Evolutionary conservation across 2,888 invertebrate genomes (phyloP), one percentile per base, ranked within the genome.

Genomic region (Oithona nana): DNA sequence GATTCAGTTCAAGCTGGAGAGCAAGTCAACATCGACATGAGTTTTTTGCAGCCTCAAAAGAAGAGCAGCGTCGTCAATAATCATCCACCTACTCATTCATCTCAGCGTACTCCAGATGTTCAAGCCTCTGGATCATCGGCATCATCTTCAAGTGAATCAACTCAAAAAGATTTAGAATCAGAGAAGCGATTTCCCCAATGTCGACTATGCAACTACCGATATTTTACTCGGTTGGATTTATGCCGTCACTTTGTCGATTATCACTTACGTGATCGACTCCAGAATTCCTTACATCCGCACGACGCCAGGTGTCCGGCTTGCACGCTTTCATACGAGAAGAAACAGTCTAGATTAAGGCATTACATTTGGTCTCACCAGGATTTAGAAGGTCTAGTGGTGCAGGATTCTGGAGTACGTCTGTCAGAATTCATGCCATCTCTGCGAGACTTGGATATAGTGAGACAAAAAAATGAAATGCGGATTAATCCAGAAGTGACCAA

Each of bases 171-270:
- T 24, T 24, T 54, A 26, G 26, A 26, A n/a, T 52, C 52, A 28
- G 55, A 62, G 24, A 62, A 62, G 28, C 55, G 31, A 39, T 62
- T 62, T 26, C 62, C 62, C 30, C 55, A 62, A 28, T 62, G 62
- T 20, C 26, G 31, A 56, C 26, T 55, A 3, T 62, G 62, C 39
- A 62, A 56, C 39, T 62, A 62, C 56, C 30, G 62, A 29, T 62
- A 62, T 24, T 62, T 62, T 48, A 62, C 52, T 24, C 28, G 55
- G 1, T 28, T 62, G 16, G 62, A 62, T 39, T 54, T 62, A 22
- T 62, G 55, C 39, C n/a, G 62, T 13, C 62, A 62, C 26, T 62
- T 62, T 62, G 62, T 55, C 3, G 62, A 62, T 28, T 20, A 56
- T 26, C 62, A 62, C 28, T 28, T 62, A 6, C 29, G 55, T 22